Base-by-base conservation (phyloP, 2,888 invertebrate genomes). In the Calameuta idolon region DNA sequence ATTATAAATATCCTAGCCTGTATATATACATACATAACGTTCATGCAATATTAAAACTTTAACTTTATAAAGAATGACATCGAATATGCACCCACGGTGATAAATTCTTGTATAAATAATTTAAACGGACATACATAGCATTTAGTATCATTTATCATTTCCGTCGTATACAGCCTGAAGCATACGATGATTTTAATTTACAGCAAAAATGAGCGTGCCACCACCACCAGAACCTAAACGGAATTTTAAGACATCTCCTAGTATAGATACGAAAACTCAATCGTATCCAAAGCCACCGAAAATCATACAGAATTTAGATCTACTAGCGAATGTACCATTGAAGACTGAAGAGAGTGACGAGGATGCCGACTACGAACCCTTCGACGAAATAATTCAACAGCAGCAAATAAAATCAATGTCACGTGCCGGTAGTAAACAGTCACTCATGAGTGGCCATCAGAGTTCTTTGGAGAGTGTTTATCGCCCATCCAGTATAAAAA, bases 241-340 rank as follows among this genome's bases (percentile, higher is more conserved):
- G 76, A 76, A 12, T 77, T 12, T 40, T 34, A 15, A 34, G 33
- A 82, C 81, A 55, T 1, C 55, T 23, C 23, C 23, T 23, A 55
- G 9, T 55, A 55, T 9, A 15, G 55, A 55, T 3, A 55, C 9
- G 2, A 55, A 55, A 55, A 23, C 55, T 5, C 23, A 55, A 55
- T 2, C 55, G 9, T 55, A 55, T 55, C 55, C 55, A 55, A 55
- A 23, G 4, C 71, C 71, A 34, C 71, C 71, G 1, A 34, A n/a
- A 30, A 81, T 82, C 34, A 84, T 88, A 4, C 81, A 85, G 2
- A 88, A 86, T 73, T 84, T 90, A 1, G 91, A 91, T 78, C 85
- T 91, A 0, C 87, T 91, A 0, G 90, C 90, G 0, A 90, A 91
- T 84, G 81, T 91, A 40, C 90, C 91, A 0, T 83, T 85, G 40